Evolutionary conservation across 1,140 invertebrate genomes (phyloP).

Genomic region (Callitettix versicolor): DNA sequence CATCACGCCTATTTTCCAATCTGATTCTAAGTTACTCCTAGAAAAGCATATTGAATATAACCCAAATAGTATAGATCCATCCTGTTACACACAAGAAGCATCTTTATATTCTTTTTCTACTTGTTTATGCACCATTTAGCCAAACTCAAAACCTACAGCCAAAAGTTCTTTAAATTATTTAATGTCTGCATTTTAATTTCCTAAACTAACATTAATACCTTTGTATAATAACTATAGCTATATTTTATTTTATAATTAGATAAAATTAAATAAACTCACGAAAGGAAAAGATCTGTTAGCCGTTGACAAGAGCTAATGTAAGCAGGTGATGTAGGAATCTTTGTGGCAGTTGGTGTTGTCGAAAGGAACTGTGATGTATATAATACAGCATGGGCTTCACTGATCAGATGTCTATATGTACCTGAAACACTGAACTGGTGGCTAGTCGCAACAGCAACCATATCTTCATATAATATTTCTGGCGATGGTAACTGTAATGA

Average conservation of each 20-base stretch:
- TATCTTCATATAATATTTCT: constrained; percentile 50
- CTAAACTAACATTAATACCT: too few relatives aligned
- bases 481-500: constrained; percentile 47
- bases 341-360: constrained; percentile 16
- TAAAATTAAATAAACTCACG: too few relatives aligned
- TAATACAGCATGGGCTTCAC: constrained; percentile 53
- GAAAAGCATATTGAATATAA: too few relatives aligned
- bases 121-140: too few relatives aligned
- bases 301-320: background rate
- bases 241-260: too few relatives aligned
- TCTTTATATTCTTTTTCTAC: too few relatives aligned
- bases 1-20: constrained; percentile 48
- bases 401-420: constrained; percentile 53
- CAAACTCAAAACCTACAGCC: too few relatives aligned
- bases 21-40: constrained; percentile 32
- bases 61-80: too few relatives aligned
- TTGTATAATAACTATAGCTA: too few relatives aligned
- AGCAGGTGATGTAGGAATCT: background rate
- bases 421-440: constrained; percentile 38
- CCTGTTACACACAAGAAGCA: too few relatives aligned
- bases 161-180: too few relatives aligned
- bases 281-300: constrained; percentile 4
- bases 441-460: constrained; percentile 49
- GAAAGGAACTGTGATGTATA: constrained; percentile 28
- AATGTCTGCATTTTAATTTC: too few relatives aligned